Percentiles rank a stretch among this genome's conserved stretches.
These are phyloP conservation scores for Rhagium mordax DNA, from an alignment of 2,888 invertebrate species.

Conservation along the genomic window DNA sequence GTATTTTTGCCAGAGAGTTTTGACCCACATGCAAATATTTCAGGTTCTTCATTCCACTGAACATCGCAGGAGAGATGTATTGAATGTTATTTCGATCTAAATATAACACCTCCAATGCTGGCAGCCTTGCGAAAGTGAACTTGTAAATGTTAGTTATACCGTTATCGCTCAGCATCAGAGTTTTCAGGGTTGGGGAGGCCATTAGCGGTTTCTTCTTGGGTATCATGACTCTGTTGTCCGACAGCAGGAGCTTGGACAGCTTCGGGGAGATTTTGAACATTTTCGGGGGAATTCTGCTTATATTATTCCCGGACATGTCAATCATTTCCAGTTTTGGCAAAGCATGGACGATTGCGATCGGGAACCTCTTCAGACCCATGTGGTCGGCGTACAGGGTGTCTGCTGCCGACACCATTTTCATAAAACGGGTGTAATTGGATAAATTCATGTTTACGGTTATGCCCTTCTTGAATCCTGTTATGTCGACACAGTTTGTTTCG, in stretches of 20 bases:
- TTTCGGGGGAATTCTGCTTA: slow-evolving; percentile 57
- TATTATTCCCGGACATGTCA: slow-evolving; percentile 63
- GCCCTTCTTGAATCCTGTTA: slow-evolving; percentile 56
- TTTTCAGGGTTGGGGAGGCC: slow-evolving; percentile 57
- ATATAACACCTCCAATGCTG: slow-evolving; percentile 61
- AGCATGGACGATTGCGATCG: slow-evolving; percentile 40
- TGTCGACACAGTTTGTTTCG: slow-evolving; percentile 60
- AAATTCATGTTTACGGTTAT: slow-evolving; percentile 33
- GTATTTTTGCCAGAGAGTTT: slow-evolving; percentile 55
- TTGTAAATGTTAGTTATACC: slow-evolving; percentile 56
- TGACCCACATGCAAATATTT: slow-evolving; percentile 63
- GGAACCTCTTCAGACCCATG: slow-evolving; percentile 57
- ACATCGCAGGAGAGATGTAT: slow-evolving; percentile 54
- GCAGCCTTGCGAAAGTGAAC: slow-evolving; percentile 58
- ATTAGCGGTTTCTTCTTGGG: slow-evolving; percentile 59
- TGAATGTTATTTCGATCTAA: slow-evolving; percentile 62
- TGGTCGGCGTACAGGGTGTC: slow-evolving; percentile 63
- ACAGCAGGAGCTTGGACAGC: slow-evolving; percentile 59
- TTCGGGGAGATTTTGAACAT: slow-evolving; percentile 54
- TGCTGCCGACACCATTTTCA: slow-evolving; percentile 42
- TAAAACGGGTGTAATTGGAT: slow-evolving; percentile 43
- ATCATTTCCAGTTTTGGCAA: slow-evolving; percentile 61
- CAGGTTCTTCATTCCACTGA: slow-evolving; percentile 56
- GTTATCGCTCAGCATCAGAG: slow-evolving; percentile 63
- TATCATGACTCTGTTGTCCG: slow-evolving; percentile 51